phyloP scores from a whole-genome alignment of 2,888 invertebrate species.

The Sycophila texana region DNA sequence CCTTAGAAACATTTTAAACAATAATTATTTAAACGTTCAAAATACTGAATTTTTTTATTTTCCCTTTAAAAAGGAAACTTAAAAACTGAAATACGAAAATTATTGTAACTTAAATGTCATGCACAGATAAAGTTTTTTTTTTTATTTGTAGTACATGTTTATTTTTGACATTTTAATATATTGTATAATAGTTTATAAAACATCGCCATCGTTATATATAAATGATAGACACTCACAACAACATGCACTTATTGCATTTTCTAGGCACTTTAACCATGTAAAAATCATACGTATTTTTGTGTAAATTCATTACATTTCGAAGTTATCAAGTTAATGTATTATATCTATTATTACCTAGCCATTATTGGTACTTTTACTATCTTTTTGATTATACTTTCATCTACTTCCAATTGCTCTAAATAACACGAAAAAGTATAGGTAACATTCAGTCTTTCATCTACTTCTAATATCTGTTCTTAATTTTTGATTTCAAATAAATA shows the following conservation, averaged over 20 bases:
- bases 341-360: not conserved
- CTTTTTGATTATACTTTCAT: constrained; percentile 45
- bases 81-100: too few species aligned
- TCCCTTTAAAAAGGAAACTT: too few species aligned
- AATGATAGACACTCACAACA: constrained; percentile 34
- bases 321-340: constrained; percentile 19
- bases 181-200: constrained; percentile 46
- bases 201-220: constrained; percentile 25
- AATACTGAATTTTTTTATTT: too few species aligned
- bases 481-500: constrained; percentile 47
- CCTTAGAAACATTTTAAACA: too few species aligned
- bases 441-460: constrained; percentile 54
- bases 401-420: constrained; percentile 20
- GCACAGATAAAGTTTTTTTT: not conserved
- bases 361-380: constrained; percentile 15
- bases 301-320: constrained; percentile 34
- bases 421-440: constrained; percentile 38
- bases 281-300: constrained; percentile 45
- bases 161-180: constrained; percentile 42
- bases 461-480: constrained; percentile 42
- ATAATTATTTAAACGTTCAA: too few species aligned
- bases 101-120: too few species aligned
- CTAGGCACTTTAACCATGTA: constrained; percentile 54
- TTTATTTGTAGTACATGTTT: constrained; percentile 25
- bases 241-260: constrained; percentile 50